Conservation (phyloP, 2,888 invertebrate species). For the Agriopis marginaria region DNA sequence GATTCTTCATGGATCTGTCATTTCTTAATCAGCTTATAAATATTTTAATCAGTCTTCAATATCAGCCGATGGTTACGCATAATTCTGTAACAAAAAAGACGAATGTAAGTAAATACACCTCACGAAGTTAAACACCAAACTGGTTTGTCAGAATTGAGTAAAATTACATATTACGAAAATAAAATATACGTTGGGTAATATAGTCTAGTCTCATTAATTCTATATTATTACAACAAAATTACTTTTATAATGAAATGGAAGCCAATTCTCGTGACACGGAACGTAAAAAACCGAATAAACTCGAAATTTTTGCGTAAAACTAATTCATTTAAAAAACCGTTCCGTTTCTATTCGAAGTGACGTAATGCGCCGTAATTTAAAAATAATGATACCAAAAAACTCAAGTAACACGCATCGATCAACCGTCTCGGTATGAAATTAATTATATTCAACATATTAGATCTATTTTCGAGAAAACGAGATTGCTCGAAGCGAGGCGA, state of each 20-base stretch:
- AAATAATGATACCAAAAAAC: constrained; percentile 78
- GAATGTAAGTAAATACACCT: constrained; percentile 48
- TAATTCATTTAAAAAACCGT: constrained; percentile 67
- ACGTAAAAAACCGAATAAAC: constrained; percentile 67
- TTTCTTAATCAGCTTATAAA: constrained; percentile 71
- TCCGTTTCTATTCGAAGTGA: constrained; percentile 74
- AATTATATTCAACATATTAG: constrained; percentile 84
- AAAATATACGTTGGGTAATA: constrained; percentile 53
- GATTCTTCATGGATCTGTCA: constrained; percentile 72
- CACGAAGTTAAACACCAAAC: constrained; percentile 53
- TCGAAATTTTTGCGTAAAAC: constrained; percentile 75
- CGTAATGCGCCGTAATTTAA: constrained; percentile 82
- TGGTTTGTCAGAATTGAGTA: constrained; percentile 57
- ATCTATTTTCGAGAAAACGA: constrained; percentile 84
- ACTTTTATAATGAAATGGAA: constrained; percentile 68
- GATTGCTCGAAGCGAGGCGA: constrained; percentile 74
- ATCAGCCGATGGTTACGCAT: constrained; percentile 68
- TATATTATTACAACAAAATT: constrained; percentile 67
- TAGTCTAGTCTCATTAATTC: constrained; percentile 55
- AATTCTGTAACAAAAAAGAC: constrained; percentile 76
- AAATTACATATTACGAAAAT: constrained; percentile 60
- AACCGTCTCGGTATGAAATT: constrained; percentile 77
- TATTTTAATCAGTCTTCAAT: constrained; percentile 79
- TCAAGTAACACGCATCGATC: constrained; percentile 82
- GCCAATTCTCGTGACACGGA: constrained; percentile 39